Evolutionary conservation across 1,140 invertebrate genomes (phyloP).

Genomic region (Orchestia grillus): DNA sequence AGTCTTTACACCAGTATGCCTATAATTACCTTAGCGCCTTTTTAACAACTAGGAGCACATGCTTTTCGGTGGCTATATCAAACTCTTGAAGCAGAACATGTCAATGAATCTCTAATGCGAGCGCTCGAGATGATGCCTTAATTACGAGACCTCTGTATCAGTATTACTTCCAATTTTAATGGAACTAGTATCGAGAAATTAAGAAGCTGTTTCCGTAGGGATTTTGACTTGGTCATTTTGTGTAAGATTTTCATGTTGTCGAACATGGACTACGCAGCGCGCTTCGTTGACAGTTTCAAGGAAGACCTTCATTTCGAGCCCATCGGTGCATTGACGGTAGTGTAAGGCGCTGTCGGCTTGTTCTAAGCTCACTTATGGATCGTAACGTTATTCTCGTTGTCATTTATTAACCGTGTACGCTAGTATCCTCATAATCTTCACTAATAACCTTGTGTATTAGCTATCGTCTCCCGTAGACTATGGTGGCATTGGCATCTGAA

Average conservation of each 20-base stretch:
- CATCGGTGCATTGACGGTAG: neutral
- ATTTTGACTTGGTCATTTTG: neutral
- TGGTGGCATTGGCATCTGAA: neutral
- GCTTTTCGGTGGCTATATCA: neutral
- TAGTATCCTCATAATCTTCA: conserved; percentile 51
- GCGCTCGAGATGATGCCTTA: neutral
- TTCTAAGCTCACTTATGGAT: conserved; percentile 17
- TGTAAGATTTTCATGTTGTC: neutral
- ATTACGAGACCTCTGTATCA: neutral
- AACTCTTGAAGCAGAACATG: neutral
- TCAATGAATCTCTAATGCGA: neutral
- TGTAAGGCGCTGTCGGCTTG: neutral
- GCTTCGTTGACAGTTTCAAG: neutral
- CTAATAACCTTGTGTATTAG: conserved; percentile 46
- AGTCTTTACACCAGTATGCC: neutral
- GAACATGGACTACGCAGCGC: neutral
- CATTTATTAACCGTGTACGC: conserved; percentile 55
- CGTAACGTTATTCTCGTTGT: conserved; percentile 36
- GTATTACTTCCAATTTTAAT: neutral
- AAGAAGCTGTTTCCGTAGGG: neutral
- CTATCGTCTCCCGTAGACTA: neutral
- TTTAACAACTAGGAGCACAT: neutral
- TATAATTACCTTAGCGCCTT: neutral
- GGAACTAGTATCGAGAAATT: neutral
- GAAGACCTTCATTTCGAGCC: neutral